Base-by-base conservation (phyloP, 2,888 invertebrate genomes). In the Druceiella hillmani region DNA sequence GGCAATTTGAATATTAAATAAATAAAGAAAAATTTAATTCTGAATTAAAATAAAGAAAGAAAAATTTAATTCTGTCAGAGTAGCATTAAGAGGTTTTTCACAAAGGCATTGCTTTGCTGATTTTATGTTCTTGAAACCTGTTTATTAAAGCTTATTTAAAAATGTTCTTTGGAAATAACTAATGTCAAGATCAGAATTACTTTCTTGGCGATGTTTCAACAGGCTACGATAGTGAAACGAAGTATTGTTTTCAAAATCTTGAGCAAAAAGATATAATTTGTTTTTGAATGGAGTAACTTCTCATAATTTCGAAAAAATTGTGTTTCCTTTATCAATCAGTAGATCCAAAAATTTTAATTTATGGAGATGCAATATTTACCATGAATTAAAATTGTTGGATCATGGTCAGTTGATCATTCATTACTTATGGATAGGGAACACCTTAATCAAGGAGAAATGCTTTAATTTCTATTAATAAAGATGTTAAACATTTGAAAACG, bases 321-420 rank as follows among this genome's bases (percentile, higher is more conserved):
- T 27, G 41, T 53, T 53, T 50, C 47, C 45, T 40, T 52, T 51
- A 46, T 45, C 6, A n/a, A n/a, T n/a, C n/a, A n/a, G n/a, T n/a
- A n/a, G n/a, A n/a, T n/a, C n/a, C n/a, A n/a, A n/a, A n/a, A n/a
- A n/a, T n/a, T n/a, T 9, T 20, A 9, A 20, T 20, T 20, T 20
- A 9, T 7, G 52, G 44, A 44, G 46, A 43, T 41, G 50, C 52
- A 44, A 52, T 44, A 43, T 51, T 50, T 45, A 53, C 51, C 50
- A 53, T 52, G 47, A 55, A 55, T 48, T 55, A 45, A 45, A 50
- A 50, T 25, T 51, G 54, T 53, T 52, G 50, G 38, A 50, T 46
- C 50, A 49, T 51, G 40, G 49, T 42, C 44, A 50, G n/a, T n/a
- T n/a, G n/a, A 9, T 7, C 45, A 43, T 53, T 43, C 35, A 45